Base-by-base conservation (phyloP, 2,888 invertebrate genomes). In the Leptopilina drosophilae region DNA sequence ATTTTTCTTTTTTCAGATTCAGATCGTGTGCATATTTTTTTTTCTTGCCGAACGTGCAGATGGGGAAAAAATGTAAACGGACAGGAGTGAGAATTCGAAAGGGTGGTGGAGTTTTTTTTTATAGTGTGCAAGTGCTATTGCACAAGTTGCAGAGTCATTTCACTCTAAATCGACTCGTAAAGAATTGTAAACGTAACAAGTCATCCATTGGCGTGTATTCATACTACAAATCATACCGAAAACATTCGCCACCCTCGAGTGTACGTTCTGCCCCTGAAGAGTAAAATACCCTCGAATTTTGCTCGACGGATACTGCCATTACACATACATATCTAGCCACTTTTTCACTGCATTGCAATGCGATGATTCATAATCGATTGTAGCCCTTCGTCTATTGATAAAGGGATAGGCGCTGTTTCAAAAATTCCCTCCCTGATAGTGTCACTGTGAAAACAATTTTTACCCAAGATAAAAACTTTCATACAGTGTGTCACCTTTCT, bases 271-370 rank as follows among this genome's bases (percentile, higher is more conserved):
- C 69, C 49, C 69, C 69, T 14, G 77, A 82, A 82, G 78, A 77
- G 49, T 11, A 77, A 80, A 78, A 42, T 42, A 76, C 82, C 80
- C 83, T 80, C 81, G 79, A 83, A 82, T 82, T 83, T 83, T 80
- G 82, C 80, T 82, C 83, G 78, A 82, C 78, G 82, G 82, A 82
- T 81, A 82, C 82, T 78, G 78, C 81, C 73, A 82, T 81, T 83
- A 83, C 73, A 78, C 79, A 33, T 33, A 62, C 62, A 80, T 79
- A 80, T 83, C 80, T 77, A 79, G 80, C 81, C 69, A 62, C 62
- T 69, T 69, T 49, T 69, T 53, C 69, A 69, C 69, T 26, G 12
- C 53, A 69, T 69, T 14, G 69, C 49, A n/a, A 69, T 69, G 46
- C 69, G 15, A 69, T 69, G 69, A 46, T 69, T 69, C 69, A 69